Base-by-base conservation (phyloP, 64 coral and sea anemone genomes). In the Pocillopora verrucosa region DNA sequence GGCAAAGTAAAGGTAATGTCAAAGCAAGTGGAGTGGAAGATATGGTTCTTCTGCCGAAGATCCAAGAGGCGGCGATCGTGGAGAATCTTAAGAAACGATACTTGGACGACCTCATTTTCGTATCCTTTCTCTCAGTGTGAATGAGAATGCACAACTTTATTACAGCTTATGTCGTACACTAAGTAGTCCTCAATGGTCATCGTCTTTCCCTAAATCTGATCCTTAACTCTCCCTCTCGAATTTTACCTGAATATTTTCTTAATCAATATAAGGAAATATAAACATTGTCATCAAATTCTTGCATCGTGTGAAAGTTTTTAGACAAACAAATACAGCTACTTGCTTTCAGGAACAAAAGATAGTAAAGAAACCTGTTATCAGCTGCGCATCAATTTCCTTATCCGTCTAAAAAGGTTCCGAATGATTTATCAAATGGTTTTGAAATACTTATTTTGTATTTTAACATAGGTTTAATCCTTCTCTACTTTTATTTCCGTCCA, bases 11-110 rank as follows among this genome's bases (percentile, higher is more conserved):
- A 51, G 94, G 97, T 20, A 93, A 92, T 92, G 89, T 95, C 16
- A 99, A 99, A 74, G 93, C 97, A 24, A 99, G 97, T 91, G 97
- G 97, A 3, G 97, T 99, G 61, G 97, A 99, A 82, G 97, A 99
- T 75, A 99, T 99, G 97, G 94, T 95, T 67, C 91, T 99, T 14
- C 81, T 99, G 51, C 94, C 97, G 9, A 99, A 99, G 81, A 99
- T 99, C 56, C 97, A 99, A 80, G 97, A 99, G 78, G 87, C 97
- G 72, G 87, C 97, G 13, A 95, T 99, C 60, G 97, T 99, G 61
- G 97, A 99, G 36, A 99, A 99, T 79, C 91, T 99, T 0, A 99
- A 95, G 77, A 99, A 99, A 82, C 88, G 97, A n/a, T 99, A 92
- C 63, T 93, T 99, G 97, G 97, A 99, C 76, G 97, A 99, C 73